Evolutionary conservation across 2,797 vertebrate genomes (phyloP), one percentile per base, ranked within the genome.

Genomic region (Eptatretus atami): DNA sequence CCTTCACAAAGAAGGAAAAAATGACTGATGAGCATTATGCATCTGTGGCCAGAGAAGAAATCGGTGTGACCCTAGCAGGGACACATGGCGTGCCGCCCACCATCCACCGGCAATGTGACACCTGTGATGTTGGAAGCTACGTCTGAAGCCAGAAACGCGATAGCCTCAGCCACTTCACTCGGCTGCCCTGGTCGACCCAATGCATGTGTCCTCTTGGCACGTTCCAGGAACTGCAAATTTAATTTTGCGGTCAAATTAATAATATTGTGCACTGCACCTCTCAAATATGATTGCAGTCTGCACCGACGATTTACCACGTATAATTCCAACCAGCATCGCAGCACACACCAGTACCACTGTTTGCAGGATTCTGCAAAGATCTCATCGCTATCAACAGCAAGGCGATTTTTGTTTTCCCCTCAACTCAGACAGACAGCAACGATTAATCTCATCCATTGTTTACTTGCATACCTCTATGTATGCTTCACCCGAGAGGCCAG

Each of bases 51-150:
- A 44, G 31, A 44, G 31, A 44, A 44, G 4, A 44, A 44, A 44
- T 44, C 31, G 6, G 31, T 3, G 31, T 44, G 31, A 8, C 31
- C 31, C 31, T 66, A 82, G 67, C 77, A 67, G 3, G 80, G 79
- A 66, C 79, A 82, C 80, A 82, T 82, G 64, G 79, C 80, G n/a
- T 82, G 78, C 11, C 79, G 77, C 3, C 80, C 81, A 1, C 81
- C 80, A 2, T 82, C 81, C 1, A 82, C 68, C 1, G 80, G 78
- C 1, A 82, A 71, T 67, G 76, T 80, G 54, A 80, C 77, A 14
- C 79, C 80, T 1, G 80, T 82, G 9, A 82, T 78, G 71, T 77
- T 81, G 68, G 77, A 81, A 44, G 80, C 76, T 1, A 80, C 78
- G 10, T 82, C 80, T 0, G 81, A 81, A 0, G 79, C 77, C 66